phyloP scores from a whole-genome alignment of 2,113 vertebrate species.

The Pampusana beccarii region DNA sequence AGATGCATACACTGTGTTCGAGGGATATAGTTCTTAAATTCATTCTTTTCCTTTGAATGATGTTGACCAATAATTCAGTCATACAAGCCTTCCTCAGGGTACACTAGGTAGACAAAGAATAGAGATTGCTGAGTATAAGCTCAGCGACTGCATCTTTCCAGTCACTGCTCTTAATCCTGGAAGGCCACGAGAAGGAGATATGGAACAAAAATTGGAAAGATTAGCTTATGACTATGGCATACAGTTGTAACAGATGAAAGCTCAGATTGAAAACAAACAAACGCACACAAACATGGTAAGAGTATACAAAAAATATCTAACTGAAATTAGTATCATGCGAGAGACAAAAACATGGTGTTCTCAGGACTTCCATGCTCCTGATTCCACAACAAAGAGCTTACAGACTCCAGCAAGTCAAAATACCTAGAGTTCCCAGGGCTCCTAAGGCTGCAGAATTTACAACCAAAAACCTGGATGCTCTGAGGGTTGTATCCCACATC shows the following conservation, averaged over 20 bases:
- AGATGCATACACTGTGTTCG: neutral
- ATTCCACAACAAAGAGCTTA: neutral
- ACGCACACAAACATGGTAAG: neutral
- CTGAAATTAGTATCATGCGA: neutral
- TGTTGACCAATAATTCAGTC: neutral
- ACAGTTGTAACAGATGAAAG: neutral
- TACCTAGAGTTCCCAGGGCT: neutral
- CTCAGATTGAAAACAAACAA: neutral
- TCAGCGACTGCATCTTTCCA: neutral
- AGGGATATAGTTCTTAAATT: neutral
- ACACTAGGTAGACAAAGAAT: neutral
- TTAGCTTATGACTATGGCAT: neutral
- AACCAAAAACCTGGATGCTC: neutral
- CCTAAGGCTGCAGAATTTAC: neutral
- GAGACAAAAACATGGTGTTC: neutral
- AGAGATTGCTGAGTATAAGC: neutral
- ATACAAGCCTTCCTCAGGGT: neutral
- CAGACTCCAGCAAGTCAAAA: neutral
- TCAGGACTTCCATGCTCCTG: neutral
- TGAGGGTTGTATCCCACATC: neutral
- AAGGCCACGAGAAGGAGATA: neutral
- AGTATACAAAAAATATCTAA: neutral
- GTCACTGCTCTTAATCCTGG: neutral
- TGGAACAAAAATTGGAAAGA: neutral
- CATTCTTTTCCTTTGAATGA: neutral